Conservation (phyloP, 2,113 vertebrate genomes). For the Vulpes ferrilata region DNA sequence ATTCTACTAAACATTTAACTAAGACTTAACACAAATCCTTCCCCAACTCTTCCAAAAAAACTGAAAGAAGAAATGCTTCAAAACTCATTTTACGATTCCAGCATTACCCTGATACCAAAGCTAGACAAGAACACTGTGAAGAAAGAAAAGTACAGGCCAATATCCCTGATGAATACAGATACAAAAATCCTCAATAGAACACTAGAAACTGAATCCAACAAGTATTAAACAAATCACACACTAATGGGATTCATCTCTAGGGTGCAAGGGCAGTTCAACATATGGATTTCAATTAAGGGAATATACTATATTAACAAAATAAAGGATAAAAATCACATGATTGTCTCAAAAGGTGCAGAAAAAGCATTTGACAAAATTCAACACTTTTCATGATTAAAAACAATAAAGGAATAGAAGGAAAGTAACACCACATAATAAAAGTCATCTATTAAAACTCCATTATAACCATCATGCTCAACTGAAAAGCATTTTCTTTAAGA, state of each 20-base stretch:
- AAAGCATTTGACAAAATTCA: background rate
- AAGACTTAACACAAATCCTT: background rate
- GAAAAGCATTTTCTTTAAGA: too few species aligned
- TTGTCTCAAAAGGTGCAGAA: background rate
- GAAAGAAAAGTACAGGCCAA: background rate
- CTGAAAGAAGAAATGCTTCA: background rate
- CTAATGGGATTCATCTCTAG: background rate
- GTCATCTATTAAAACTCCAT: background rate
- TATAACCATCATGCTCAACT: background rate
- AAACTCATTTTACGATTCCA: background rate
- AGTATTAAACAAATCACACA: background rate
- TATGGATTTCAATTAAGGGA: background rate
- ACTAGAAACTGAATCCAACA: background rate
- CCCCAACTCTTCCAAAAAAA: background rate
- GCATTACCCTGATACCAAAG: background rate
- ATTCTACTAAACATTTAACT: background rate
- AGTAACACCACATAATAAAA: background rate
- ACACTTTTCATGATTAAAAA: background rate
- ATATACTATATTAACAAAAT: background rate
- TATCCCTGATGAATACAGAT: background rate
- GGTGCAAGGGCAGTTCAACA: background rate
- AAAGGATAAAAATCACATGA: background rate
- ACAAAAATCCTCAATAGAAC: background rate
- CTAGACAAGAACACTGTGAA: background rate
- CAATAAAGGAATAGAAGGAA: background rate